These are phyloP conservation scores for Centropus unirufus DNA, from an alignment of 2,113 vertebrate genomes.

Conservation along the genomic window DNA sequence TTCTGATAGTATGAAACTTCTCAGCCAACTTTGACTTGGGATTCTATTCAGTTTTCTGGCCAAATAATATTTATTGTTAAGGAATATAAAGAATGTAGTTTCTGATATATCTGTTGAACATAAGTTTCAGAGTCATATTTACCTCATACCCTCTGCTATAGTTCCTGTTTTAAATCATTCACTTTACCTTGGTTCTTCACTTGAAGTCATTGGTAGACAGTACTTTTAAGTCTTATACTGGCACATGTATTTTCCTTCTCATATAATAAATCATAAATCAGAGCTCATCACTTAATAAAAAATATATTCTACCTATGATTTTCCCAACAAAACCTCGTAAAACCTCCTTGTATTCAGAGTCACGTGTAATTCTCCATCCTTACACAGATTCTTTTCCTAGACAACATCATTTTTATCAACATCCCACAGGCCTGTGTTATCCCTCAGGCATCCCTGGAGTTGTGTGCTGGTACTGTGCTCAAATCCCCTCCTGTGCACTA, in stretches of 20 bases:
- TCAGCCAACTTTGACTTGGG: background rate
- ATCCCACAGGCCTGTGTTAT: background rate
- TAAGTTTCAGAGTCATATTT: background rate
- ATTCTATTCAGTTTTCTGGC: background rate
- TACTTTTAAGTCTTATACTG: background rate
- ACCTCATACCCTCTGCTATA: background rate
- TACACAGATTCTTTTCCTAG: background rate
- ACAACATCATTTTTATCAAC: background rate
- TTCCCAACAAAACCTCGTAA: background rate
- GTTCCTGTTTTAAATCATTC: background rate
- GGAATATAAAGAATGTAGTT: background rate
- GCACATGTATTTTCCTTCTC: background rate
- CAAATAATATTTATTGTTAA: background rate
- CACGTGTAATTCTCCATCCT: background rate
- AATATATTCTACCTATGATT: background rate
- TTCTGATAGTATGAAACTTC: background rate
- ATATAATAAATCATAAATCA: conserved; percentile 18
- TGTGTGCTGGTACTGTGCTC: background rate
- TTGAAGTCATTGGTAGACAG: background rate
- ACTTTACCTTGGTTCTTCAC: background rate
- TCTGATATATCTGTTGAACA: background rate
- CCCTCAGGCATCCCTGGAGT: background rate
- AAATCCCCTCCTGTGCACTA: background rate
- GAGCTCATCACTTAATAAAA: background rate
- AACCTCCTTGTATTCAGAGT: background rate